Percentiles rank a stretch among this genome's conserved stretches.
These are phyloP conservation scores for Clarias magur DNA, from an alignment of 2,113 vertebrate genomes.

Conservation along the genomic window DNA sequence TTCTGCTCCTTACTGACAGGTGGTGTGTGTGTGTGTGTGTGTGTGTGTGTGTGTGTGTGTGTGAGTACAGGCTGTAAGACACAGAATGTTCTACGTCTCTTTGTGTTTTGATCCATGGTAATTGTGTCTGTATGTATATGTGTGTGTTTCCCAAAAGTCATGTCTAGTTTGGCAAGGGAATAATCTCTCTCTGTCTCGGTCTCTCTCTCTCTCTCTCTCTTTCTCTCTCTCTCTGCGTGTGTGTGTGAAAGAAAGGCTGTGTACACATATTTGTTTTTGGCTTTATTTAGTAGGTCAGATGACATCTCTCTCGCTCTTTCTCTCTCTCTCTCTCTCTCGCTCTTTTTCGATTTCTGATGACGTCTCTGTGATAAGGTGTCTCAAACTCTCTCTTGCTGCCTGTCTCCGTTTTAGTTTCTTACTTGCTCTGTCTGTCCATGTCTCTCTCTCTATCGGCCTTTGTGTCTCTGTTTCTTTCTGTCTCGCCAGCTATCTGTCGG, in stretches of 20 bases:
- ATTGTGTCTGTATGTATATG: neutral
- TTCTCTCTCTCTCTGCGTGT: conserved; percentile 26
- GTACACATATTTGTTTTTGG: conserved; percentile 25
- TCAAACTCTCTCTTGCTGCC: neutral
- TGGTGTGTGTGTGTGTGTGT: conserved; percentile 57
- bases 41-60: conserved; percentile 20
- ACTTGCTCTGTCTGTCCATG: neutral
- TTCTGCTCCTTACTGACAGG: neutral
- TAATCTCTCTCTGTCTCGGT: neutral
- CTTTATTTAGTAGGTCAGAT: conserved; percentile 47
- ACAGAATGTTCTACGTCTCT: conserved; percentile 38
- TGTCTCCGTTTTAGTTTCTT: neutral
- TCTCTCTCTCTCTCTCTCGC: neutral
- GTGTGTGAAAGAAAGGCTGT: conserved; percentile 8
- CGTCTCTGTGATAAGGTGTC: too few relatives aligned
- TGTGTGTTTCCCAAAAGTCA: neutral
- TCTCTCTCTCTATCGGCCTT: neutral
- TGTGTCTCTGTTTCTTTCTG: neutral
- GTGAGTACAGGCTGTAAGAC: conserved; percentile 31
- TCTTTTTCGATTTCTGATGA: neutral
- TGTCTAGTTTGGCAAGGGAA: neutral
- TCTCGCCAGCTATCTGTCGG: neutral
- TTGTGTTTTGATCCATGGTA: neutral
- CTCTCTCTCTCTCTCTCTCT: neutral
- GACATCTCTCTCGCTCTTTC: conserved; percentile 12